Evolutionary conservation across 1,140 invertebrate species (phyloP).

Genomic region (Psilanteris sp.): DNA sequence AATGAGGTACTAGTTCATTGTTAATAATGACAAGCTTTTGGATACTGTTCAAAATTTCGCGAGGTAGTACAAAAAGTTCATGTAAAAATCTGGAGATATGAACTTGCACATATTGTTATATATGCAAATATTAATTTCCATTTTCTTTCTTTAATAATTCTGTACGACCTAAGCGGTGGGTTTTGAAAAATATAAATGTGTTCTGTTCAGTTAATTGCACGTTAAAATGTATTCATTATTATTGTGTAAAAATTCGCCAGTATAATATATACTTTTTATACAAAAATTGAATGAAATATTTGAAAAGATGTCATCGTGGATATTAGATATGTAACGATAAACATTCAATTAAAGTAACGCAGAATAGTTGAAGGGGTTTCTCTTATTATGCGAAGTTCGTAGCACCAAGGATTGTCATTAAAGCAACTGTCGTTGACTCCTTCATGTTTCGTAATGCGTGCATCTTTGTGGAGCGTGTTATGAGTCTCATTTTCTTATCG

Average conservation of each 20-base stretch:
- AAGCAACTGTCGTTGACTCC: conserved; percentile 70
- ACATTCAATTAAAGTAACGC: conserved; percentile 77
- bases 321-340: conserved; percentile 61
- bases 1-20: conserved; percentile 37
- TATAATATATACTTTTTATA: too few species aligned
- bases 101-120: conserved; percentile 38
- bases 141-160: neutral
- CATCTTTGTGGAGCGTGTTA: conserved; percentile 76
- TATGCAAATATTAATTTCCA: conserved; percentile 26
- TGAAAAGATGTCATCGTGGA: conserved; percentile 24
- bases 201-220: too few species aligned
- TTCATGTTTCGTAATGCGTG: conserved; percentile 74
- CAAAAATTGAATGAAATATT: neutral
- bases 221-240: too few species aligned
- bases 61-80: conserved; percentile 9
- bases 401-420: conserved; percentile 67
- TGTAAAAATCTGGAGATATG: neutral
- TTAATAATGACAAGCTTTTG: conserved; percentile 53
- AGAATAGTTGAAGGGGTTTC: conserved; percentile 55
- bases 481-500: conserved; percentile 75
- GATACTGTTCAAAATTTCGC: conserved; percentile 46
- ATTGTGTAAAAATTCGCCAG: too few species aligned
- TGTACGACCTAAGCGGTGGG: too few species aligned
- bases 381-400: conserved; percentile 76
- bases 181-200: too few species aligned